Conservation (phyloP, 1,140 invertebrate genomes). For the Listronotus oregonensis region DNA sequence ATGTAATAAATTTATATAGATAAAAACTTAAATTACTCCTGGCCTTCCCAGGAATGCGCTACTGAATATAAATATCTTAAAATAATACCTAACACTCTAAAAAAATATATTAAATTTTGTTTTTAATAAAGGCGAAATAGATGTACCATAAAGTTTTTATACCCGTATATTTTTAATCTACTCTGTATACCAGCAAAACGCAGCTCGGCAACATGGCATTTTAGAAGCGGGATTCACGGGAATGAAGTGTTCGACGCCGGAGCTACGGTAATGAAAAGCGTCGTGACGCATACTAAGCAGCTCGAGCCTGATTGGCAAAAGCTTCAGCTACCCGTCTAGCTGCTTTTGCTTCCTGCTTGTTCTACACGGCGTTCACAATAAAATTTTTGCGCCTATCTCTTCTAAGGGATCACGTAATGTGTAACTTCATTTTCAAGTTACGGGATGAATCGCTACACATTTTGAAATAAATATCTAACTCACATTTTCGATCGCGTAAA, state of each 20-base stretch:
- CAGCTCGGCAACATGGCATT: constrained; percentile 23
- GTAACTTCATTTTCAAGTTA: constrained; percentile 20
- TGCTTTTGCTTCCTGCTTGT: constrained; percentile 26
- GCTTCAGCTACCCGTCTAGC: constrained; percentile 31
- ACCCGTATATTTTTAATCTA: constrained; percentile 19
- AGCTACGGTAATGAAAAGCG: constrained; percentile 56
- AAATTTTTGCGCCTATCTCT: constrained; percentile 23
- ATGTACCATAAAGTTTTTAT: neutral
- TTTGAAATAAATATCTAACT: too few relatives aligned
- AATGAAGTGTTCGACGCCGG: constrained; percentile 50
- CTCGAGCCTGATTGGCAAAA: constrained; percentile 32
- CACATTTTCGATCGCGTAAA: neutral
- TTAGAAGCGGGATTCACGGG: constrained; percentile 40
- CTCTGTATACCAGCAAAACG: constrained; percentile 4
- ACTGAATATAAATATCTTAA: too few relatives aligned
- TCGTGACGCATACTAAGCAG: constrained; percentile 55
- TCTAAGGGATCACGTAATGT: constrained; percentile 21
- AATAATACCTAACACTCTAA: too few relatives aligned
- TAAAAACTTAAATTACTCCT: too few relatives aligned
- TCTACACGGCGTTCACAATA: constrained; percentile 24
- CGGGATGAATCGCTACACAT: neutral
- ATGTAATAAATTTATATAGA: too few relatives aligned
- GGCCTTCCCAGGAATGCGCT: too few relatives aligned
- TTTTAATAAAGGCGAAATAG: too few relatives aligned
- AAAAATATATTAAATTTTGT: too few relatives aligned